A percentile compares a stretch with the other conserved stretches of the same genome.
Evolutionary conservation across 2,888 invertebrate species (phyloP).

Genomic region (Brachylomia viminalis): DNA sequence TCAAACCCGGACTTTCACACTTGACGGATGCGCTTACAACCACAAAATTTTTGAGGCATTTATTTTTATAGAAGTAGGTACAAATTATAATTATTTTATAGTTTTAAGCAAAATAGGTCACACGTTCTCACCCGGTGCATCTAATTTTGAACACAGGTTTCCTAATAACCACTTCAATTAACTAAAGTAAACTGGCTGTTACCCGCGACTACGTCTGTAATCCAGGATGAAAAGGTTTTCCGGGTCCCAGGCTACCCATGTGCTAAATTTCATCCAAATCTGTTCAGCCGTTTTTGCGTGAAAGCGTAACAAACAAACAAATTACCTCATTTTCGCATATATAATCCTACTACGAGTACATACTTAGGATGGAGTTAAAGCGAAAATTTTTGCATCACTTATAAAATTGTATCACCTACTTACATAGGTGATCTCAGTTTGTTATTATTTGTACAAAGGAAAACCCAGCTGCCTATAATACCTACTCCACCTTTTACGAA

Average conservation of each 20-base stretch:
- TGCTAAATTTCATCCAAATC: background rate
- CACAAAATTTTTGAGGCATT: background rate
- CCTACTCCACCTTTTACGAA: background rate
- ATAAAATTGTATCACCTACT: background rate
- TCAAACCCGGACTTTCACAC: conserved; percentile 24
- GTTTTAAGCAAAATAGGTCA: background rate
- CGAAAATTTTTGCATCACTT: background rate
- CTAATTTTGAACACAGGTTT: background rate
- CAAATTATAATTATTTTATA: background rate
- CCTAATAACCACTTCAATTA: background rate
- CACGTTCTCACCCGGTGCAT: background rate
- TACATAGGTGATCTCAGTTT: background rate
- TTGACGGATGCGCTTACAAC: background rate
- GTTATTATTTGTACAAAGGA: background rate
- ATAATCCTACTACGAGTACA: too few species aligned
- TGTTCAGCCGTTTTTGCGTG: background rate
- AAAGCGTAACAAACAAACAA: background rate
- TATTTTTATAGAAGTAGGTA: too few species aligned
- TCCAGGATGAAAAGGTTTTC: background rate
- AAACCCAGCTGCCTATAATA: background rate
- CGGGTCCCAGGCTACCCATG: too few species aligned
- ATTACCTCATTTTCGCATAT: background rate
- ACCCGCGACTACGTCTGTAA: background rate
- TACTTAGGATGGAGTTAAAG: background rate
- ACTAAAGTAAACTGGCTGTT: background rate